Evolutionary conservation across 2,888 invertebrate species (phyloP), one percentile per base, ranked within the genome.

Genomic region (Caenorhabditis sp.): DNA sequence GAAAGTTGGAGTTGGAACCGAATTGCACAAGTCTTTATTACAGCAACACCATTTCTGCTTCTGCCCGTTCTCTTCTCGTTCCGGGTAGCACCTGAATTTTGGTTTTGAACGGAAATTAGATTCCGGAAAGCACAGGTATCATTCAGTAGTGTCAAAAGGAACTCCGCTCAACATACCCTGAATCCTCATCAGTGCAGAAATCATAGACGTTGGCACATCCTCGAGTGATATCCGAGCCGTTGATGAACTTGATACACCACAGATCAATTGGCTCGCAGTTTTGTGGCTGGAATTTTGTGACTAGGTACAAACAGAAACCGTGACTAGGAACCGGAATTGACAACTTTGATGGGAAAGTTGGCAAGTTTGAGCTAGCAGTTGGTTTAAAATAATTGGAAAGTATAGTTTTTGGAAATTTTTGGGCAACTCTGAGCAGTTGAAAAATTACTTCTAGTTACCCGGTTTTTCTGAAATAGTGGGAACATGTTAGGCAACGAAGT

Each of bases 191-290:
- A n/a, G 38, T 35, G 58, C 84, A 86, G 41, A 66, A 81, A 6
- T 69, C 76, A 38, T 80, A 63, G 16, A 84, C 75, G 59, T 82
- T 72, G 10, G 86, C 75, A 69, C 86, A 86, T 22, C 81, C 85
- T 7, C 84, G 63, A 41, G 79, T 82, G 16, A 81, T 41, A 22
- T 24, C 26, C 1, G 80, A 54, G 2, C 77, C 75, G 73, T 83
- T 86, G 0, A 73, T 66, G 14, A 54, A 73, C 22, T 86, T 86
- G 51, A 83, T 72, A 49, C 86, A 86, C 75, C 75, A 86, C 14
- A 76, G 31, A n/a, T 83, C 76, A 16, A 61, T 77, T 4, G 80
- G 16, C 14, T 61, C 58, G 31, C 86, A 86, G 10, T 38, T 38
- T 24, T 47, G 10, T 19, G 19, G 0, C 85, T 85, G 69, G 26